Conservation (phyloP, 2,113 vertebrate genomes). For the Probosciger aterrimus region DNA sequence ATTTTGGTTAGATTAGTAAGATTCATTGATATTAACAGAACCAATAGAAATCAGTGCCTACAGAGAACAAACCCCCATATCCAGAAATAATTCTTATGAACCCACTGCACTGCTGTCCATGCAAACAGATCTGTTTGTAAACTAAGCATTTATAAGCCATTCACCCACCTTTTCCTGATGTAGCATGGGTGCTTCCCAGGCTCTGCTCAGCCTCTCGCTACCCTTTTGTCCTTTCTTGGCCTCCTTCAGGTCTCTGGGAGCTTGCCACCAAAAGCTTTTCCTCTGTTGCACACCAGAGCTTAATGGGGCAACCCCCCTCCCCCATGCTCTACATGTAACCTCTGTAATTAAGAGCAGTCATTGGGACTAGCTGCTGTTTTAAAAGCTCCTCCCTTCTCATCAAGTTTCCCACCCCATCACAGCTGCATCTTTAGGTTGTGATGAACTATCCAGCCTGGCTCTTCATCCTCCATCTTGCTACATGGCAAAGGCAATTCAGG, state of each 20-base stretch:
- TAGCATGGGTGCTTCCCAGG: fast-evolving
- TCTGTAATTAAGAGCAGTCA: background rate
- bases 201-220: background rate
- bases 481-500: background rate
- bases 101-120: background rate
- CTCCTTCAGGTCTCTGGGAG: background rate
- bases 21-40: background rate
- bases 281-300: fast-evolving
- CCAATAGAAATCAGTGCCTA: background rate
- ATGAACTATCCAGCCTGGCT: background rate
- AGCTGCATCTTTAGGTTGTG: background rate
- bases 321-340: background rate
- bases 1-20: background rate
- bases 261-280: fast-evolving
- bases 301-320: fast-evolving
- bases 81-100: background rate
- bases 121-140: background rate
- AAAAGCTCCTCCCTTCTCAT: background rate
- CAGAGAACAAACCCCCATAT: background rate
- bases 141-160: background rate
- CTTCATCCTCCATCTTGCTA: background rate
- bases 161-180: background rate
- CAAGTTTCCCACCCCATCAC: background rate
- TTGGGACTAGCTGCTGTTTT: background rate
- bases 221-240: fast-evolving